Evolutionary conservation across 1,140 invertebrate genomes (phyloP).

Genomic region (Megalonaias nervosa): DNA sequence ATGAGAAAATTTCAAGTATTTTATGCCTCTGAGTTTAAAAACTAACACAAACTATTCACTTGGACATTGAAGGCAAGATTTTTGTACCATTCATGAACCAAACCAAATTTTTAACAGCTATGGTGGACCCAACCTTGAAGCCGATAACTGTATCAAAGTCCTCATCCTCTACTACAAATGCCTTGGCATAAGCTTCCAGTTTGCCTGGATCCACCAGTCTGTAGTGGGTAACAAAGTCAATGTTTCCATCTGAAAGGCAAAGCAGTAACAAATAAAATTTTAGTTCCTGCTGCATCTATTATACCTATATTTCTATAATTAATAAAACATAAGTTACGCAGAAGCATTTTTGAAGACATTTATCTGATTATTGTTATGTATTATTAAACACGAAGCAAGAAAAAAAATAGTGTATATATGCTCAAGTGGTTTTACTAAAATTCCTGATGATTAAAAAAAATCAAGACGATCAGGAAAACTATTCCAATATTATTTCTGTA

Average conservation of each 20-base stretch:
- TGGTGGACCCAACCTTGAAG: slow-evolving; percentile 42
- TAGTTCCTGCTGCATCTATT: too few species aligned
- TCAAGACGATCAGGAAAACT: too few species aligned
- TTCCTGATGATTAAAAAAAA: too few species aligned
- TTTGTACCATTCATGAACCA: not conserved
- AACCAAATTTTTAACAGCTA: not conserved
- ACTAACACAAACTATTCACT: not conserved
- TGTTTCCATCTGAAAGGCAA: slow-evolving; percentile 54
- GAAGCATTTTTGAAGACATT: too few species aligned
- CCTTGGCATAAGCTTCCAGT: slow-evolving; percentile 65
- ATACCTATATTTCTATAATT: too few species aligned
- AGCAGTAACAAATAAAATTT: not conserved
- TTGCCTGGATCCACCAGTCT: slow-evolving; percentile 65
- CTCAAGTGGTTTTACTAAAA: too few species aligned
- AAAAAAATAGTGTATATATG: too few species aligned
- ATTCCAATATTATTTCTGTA: too few species aligned
- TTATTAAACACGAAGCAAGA: too few species aligned
- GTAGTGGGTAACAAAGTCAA: slow-evolving; percentile 69
- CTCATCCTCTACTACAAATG: slow-evolving; percentile 70
- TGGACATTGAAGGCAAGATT: not conserved
- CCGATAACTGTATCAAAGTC: slow-evolving; percentile 65
- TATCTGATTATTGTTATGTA: too few species aligned
- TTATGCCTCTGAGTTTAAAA: not conserved
- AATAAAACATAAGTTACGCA: too few species aligned
- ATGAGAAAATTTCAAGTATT: not conserved